Conservation (phyloP, 2,888 invertebrate species). For the Leptothorax acervorum region DNA sequence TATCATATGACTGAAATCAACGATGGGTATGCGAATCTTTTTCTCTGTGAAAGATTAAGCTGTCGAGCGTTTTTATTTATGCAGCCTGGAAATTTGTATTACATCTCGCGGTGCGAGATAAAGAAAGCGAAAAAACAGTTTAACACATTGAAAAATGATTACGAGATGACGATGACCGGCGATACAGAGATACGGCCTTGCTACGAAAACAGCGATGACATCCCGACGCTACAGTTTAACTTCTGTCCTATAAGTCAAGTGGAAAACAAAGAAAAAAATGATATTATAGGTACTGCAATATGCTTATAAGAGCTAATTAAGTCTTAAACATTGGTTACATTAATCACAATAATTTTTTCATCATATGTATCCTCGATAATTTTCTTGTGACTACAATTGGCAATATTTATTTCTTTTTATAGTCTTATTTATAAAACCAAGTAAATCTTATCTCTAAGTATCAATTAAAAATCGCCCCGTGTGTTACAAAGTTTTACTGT, state of each 20-base stretch:
- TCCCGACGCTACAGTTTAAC: slow-evolving; percentile 90
- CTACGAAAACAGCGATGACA: slow-evolving; percentile 85
- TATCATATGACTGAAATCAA: background rate
- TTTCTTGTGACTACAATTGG: background rate
- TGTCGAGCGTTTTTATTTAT: slow-evolving; percentile 16
- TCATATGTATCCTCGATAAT: background rate
- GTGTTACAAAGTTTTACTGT: background rate
- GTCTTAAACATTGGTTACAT: background rate
- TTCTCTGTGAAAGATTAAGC: background rate
- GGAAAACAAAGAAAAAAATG: slow-evolving; percentile 89
- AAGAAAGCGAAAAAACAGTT: slow-evolving; percentile 98
- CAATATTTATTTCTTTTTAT: background rate
- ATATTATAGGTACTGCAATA: slow-evolving; percentile 89
- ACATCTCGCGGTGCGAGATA: slow-evolving; percentile 93
- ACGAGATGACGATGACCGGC: slow-evolving; percentile 95
- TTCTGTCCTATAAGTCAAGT: slow-evolving; percentile 89
- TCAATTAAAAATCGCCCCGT: background rate
- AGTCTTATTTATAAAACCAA: no score
- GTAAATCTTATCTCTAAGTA: background rate
- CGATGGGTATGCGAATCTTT: background rate
- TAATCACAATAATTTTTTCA: background rate
- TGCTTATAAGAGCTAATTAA: background rate
- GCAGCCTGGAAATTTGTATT: slow-evolving; percentile 94
- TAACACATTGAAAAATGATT: slow-evolving; percentile 94
- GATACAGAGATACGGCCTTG: slow-evolving; percentile 89